Base-by-base conservation (phyloP, 1,140 invertebrate species). In the Batillaria attramentaria region DNA sequence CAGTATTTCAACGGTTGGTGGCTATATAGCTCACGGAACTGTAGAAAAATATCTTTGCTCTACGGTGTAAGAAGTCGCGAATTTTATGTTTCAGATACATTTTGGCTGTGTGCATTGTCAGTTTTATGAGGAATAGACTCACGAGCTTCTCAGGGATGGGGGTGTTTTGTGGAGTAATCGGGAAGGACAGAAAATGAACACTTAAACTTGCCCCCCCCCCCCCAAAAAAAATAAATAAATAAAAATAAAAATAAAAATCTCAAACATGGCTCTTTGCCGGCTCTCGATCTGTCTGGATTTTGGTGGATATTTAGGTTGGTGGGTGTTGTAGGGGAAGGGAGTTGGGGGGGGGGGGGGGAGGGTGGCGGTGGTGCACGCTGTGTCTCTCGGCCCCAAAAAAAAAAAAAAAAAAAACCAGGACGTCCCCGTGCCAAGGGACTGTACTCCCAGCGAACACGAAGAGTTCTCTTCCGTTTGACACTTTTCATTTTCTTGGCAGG, bases 401-500 rank as follows among this genome's bases (percentile, higher is more conserved):
- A 57, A 75, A n/a, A n/a, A n/a, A n/a, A n/a, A n/a, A n/a, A n/a
- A n/a, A n/a, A n/a, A n/a, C n/a, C n/a, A n/a, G n/a, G 31, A 28
- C 10, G n/a, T 33, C 3, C 4, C 42, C 3, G n/a, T 57, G 37
- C 3, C 18, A 8, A 18, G 28, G 41, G 3, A 28, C 43, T 41
- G 43, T 28, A 16, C 3, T n/a, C 6, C 6, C 24, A 41, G 28
- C 16, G 20, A 54, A 20, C 28, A 57, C n/a, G 16, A 16, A 50
- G 18, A 31, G 24, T 3, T 6, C 4, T 6, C 0, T 28, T 62
- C 24, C 20, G 13, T 42, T 3, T 33, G 5, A 24, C 18, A 3
- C 18, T 3, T 5, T 13, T 1, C 5, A 6, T 37, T 24, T 50
- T n/a, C 31, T 28, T 43, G 10, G 16, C 72, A 85, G 83, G 78